phyloP scores from a whole-genome alignment of 2,797 vertebrate genomes.

The Clarias pachynema region DNA sequence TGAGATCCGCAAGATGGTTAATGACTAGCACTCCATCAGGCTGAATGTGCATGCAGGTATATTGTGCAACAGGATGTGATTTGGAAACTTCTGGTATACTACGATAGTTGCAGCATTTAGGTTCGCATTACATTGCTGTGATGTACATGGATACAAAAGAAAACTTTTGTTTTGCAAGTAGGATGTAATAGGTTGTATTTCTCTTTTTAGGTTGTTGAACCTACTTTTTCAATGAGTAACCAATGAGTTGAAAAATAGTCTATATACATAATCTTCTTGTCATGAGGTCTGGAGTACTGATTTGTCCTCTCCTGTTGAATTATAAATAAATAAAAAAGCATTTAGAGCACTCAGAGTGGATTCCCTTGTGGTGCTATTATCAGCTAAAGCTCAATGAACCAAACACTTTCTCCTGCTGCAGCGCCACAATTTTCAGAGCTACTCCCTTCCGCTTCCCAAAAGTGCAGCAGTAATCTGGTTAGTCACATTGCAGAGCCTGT shows the following conservation, averaged over 20 bases:
- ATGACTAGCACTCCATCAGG: background rate
- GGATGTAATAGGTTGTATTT: background rate
- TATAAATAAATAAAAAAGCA: background rate
- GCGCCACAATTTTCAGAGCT: conserved; percentile 28
- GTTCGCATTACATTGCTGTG: no score
- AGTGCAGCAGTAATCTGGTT: conserved; percentile 72
- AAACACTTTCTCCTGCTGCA: conserved; percentile 22
- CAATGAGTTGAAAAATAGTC: background rate
- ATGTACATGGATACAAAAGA: background rate
- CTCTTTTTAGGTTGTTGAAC: background rate
- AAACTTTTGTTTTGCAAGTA: background rate
- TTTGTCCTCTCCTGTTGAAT: background rate
- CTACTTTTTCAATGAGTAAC: background rate
- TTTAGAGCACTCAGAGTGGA: conserved; percentile 13
- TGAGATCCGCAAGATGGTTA: background rate
- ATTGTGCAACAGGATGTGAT: background rate
- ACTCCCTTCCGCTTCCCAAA: conserved; percentile 57
- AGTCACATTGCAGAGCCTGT: conserved; percentile 70
- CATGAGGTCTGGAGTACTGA: background rate
- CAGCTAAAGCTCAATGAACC: conserved; percentile 28
- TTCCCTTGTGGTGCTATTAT: conserved; percentile 24
- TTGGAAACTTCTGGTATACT: background rate
- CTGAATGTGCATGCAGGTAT: background rate
- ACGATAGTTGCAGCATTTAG: background rate
- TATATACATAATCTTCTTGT: background rate